Conservation (phyloP, 2,888 invertebrate genomes). For the Tricholauxania praeusta region DNA sequence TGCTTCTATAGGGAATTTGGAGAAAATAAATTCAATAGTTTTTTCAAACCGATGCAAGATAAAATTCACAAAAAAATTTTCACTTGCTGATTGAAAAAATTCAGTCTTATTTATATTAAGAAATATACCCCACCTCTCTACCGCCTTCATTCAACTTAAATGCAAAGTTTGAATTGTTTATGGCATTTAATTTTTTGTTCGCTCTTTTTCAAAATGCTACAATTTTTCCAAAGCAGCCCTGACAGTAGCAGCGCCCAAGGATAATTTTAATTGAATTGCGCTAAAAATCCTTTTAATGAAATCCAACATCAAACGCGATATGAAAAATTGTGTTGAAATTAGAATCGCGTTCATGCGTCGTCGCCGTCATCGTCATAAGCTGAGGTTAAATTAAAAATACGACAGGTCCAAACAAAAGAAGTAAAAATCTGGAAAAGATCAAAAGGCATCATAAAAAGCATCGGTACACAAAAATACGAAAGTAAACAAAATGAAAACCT, state of each 20-base stretch:
- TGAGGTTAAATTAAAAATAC: not conserved
- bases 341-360: constrained; percentile 12
- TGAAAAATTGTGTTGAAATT: constrained; percentile 16
- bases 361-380: not conserved
- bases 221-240: not conserved
- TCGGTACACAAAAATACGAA: too few relatives aligned
- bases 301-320: constrained; percentile 36
- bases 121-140: too few relatives aligned
- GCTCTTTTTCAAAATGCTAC: not conserved
- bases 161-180: not conserved
- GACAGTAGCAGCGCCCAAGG: constrained; percentile 55
- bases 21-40: too few relatives aligned
- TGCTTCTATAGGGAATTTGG: too few relatives aligned
- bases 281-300: constrained; percentile 60
- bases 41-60: too few relatives aligned
- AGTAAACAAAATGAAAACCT: too few relatives aligned
- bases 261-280: constrained; percentile 64
- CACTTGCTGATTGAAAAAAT: too few relatives aligned
- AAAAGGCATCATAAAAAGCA: constrained; percentile 24
- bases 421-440: constrained; percentile 22
- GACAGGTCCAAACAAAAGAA: constrained; percentile 1
- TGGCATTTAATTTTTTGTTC: not conserved
- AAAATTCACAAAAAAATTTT: too few relatives aligned
- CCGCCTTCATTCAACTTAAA: too few relatives aligned
- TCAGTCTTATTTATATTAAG: too few relatives aligned